Evolutionary conservation across 1,140 invertebrate species (phyloP), one percentile per base, ranked within the genome.

Genomic region (Leptonema lineaticorne): DNA sequence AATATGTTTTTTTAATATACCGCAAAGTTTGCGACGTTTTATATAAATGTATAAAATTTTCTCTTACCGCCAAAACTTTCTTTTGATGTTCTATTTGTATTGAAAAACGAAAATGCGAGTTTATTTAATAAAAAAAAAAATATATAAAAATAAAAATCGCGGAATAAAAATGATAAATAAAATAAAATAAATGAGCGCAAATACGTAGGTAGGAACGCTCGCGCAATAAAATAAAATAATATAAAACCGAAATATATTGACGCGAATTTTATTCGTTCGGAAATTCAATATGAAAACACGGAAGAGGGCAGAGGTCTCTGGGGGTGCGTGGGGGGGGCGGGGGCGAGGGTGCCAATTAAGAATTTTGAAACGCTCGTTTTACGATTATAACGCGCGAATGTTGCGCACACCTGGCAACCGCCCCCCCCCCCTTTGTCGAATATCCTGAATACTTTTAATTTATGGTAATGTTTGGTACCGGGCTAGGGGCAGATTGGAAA

Each of bases 371-470:
- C 50, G 50, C 50, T 53, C 50, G 50, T 24, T 53, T 53, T 53
- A 53, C 50, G 50, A 53, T 53, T 53, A 53, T 53, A 53, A 53
- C 50, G 50, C 50, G 50, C 50, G 50, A 53, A 53, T 53, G 50
- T 53, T 53, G 50, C 22, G 50, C 50, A 26, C 50, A 53, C 50
- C 50, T 53, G 50, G 50, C 50, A 26, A 8, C 46, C 18, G 1
- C 46, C 24, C 50, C 3, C 37, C 37, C 37, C 16, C 37, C 11
- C 37, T 2, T 14, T 16, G 4, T 16, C 46, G 46, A 48, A 48
- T 30, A 27, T 59, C 28, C 28, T 16, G 24, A 18, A 33, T 28
- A 59, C 57, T 59, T 59, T 59, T 59, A 59, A 59, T 59, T 59
- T 59, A 59, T 59, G 57, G 28, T 59, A 59, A 59, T 59, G 30